Percentiles rank a stretch among this genome's conserved stretches.
Conservation (phyloP, 2,113 vertebrate genomes). For the Notechis scutatus region DNA sequence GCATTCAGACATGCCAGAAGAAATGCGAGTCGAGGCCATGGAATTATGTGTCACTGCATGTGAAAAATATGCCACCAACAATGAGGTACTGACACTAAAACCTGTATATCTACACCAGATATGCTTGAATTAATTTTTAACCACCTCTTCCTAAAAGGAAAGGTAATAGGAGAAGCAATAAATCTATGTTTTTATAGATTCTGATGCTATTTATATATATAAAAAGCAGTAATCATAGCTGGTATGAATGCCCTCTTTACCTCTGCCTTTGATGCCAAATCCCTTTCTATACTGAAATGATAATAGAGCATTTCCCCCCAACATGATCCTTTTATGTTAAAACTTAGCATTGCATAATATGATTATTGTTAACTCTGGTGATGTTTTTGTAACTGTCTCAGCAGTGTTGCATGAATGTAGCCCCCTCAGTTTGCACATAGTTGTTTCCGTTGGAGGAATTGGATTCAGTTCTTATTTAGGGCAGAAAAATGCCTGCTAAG, state of each 20-base stretch:
- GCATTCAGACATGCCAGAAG: conserved; percentile 98
- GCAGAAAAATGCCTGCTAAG: background rate
- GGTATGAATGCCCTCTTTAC: background rate
- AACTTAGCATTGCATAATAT: background rate
- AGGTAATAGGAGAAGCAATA: background rate
- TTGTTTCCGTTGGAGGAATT: background rate
- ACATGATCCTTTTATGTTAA: background rate
- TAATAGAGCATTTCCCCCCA: background rate
- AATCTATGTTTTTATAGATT: background rate
- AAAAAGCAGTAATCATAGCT: background rate
- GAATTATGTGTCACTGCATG: conserved; percentile 90
- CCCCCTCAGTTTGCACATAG: background rate
- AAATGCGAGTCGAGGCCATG: conserved; percentile 97
- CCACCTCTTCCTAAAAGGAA: background rate
- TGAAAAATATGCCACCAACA: conserved; percentile 83
- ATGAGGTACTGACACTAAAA: conserved; percentile 35
- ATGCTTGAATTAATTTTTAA: background rate
- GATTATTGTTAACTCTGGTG: background rate
- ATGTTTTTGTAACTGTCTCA: background rate
- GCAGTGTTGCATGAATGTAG: background rate
- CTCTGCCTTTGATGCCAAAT: background rate
- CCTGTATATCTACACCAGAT: background rate
- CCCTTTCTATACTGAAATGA: background rate
- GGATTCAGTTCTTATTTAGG: background rate
- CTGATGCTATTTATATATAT: background rate